Percentiles rank a stretch among this genome's conserved stretches.
Evolutionary conservation across 2,888 invertebrate genomes (phyloP).

Genomic region (Macaria notata): DNA sequence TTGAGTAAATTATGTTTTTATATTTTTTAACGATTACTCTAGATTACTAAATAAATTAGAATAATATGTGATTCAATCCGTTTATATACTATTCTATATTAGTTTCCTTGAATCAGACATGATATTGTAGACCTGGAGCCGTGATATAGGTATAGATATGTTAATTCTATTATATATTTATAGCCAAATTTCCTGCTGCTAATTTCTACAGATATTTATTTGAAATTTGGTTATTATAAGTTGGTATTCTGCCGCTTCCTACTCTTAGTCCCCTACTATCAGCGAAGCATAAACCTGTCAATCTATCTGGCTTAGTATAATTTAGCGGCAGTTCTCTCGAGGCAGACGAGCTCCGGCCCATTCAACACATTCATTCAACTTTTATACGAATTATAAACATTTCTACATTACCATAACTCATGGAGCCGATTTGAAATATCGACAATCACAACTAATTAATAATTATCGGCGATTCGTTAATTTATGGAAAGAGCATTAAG

Average conservation of each 20-base stretch:
- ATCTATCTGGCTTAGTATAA: conserved; percentile 30
- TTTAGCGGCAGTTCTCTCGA: conserved; percentile 20
- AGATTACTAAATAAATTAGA: no score
- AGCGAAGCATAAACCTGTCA: conserved; percentile 32
- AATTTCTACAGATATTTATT: no score
- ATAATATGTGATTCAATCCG: no score
- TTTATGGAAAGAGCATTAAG: no score
- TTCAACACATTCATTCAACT: conserved; percentile 17
- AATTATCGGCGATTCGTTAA: background rate
- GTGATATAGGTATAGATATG: no score
- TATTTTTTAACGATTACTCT: no score
- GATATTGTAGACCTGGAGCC: no score
- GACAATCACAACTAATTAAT: conserved; percentile 7
- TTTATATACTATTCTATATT: no score
- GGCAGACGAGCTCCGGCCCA: conserved; percentile 14
- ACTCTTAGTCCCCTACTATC: background rate
- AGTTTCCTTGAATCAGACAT: no score
- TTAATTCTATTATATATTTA: no score
- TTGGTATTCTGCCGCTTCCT: background rate
- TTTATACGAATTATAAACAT: conserved; percentile 14
- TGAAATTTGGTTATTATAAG: background rate
- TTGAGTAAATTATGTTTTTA: no score
- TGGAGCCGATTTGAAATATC: conserved; percentile 2
- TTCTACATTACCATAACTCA: conserved; percentile 3
- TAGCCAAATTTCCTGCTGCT: no score